phyloP scores from a whole-genome alignment of 1,140 invertebrate genomes.

The fruit fly (Drosophila melanogaster) region Release_6_plus_ISO1_MT NT_033777.3:16440501-16441000 shows the following conservation, averaged over 20 bases:
- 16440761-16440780: background rate
- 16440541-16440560: slow-evolving; percentile 92
- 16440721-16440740: slow-evolving; percentile 99
- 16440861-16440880: slow-evolving; percentile 99
- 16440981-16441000: background rate
- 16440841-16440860: slow-evolving; percentile 99
- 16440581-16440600: background rate
- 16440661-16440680: slow-evolving; percentile 98
- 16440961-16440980: slow-evolving; percentile 77
- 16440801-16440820: slow-evolving; percentile 96
- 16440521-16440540: slow-evolving; percentile 99
- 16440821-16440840: slow-evolving; percentile 99
- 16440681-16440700: slow-evolving; percentile 99
- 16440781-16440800: background rate
- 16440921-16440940: slow-evolving; percentile 99
- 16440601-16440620: slow-evolving; percentile 93
- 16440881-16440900: slow-evolving; percentile 99
- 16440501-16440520: slow-evolving; percentile 99
- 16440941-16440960: slow-evolving; percentile 99
- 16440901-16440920: slow-evolving; percentile 99
- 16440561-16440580: background rate
- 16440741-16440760: slow-evolving; percentile 95
- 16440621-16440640: slow-evolving; percentile 97
- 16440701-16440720: slow-evolving; percentile 99
- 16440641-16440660: slow-evolving; percentile 98